Evolutionary conservation across 1,140 invertebrate species (phyloP).

Genomic region (Sycobia sp.): DNA sequence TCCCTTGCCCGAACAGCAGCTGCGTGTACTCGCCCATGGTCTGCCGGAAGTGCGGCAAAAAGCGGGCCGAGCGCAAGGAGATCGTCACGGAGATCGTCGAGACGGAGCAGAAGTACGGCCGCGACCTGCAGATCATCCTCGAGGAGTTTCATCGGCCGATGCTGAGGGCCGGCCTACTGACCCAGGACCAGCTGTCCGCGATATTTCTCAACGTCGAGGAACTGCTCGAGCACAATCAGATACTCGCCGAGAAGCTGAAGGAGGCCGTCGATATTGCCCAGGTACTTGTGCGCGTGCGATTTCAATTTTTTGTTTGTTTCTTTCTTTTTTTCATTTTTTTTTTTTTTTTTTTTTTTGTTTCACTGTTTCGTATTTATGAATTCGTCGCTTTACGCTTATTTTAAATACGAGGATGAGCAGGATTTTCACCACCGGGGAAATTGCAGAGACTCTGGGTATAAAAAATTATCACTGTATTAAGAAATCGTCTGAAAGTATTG

Average conservation of each 20-base stretch:
- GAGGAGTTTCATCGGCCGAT: slow-evolving; percentile 95
- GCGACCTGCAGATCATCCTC: slow-evolving; percentile 87
- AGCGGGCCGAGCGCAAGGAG: slow-evolving; percentile 87
- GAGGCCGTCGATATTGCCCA: slow-evolving; percentile 84
- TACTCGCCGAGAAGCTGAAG: slow-evolving; percentile 83
- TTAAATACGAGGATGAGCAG: too few relatives aligned
- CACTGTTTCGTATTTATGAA: slow-evolving; percentile 4
- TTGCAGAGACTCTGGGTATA: too few relatives aligned
- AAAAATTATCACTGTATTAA: too few relatives aligned
- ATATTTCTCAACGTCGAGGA: slow-evolving; percentile 96
- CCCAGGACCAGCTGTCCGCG: slow-evolving; percentile 80
- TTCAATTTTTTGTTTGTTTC: too few relatives aligned
- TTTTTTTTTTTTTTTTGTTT: too few relatives aligned
- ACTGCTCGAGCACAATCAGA: slow-evolving; percentile 85
- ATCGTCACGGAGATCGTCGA: slow-evolving; percentile 95
- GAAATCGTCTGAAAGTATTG: too few relatives aligned
- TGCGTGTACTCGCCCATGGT: slow-evolving; percentile 76
- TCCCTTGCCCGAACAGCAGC: too few relatives aligned
- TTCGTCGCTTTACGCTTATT: too few relatives aligned
- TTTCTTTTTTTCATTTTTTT: too few relatives aligned
- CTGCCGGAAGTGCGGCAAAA: slow-evolving; percentile 86
- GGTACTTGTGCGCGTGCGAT: too few relatives aligned
- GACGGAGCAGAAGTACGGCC: slow-evolving; percentile 93
- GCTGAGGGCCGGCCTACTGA: slow-evolving; percentile 83
- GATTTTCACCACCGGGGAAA: too few relatives aligned